A percentile compares a stretch with the other conserved stretches of the same genome.
Evolutionary conservation across 2,797 vertebrate species (phyloP).

Genomic region (Thaleichthys pacificus): DNA sequence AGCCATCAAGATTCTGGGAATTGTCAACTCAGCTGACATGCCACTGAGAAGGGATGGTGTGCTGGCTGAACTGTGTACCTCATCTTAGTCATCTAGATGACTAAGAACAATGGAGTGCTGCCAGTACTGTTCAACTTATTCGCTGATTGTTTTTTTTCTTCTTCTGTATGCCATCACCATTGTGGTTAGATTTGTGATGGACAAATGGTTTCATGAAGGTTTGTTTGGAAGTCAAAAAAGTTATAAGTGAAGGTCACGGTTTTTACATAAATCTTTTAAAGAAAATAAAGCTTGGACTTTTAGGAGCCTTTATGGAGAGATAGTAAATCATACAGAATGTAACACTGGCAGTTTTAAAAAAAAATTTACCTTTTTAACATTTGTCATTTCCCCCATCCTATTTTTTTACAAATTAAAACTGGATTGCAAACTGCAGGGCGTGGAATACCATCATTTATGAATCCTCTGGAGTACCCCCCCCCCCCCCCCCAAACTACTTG

Average conservation of each 20-base stretch:
- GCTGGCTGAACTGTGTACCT: neutral
- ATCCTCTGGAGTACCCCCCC: too few relatives aligned
- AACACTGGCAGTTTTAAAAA: conserved; percentile 7
- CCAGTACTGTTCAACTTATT: neutral
- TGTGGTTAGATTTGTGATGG: neutral
- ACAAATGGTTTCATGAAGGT: neutral
- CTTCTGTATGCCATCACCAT: neutral
- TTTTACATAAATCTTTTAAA: neutral
- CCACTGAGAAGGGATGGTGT: too few relatives aligned
- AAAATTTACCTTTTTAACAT: neutral
- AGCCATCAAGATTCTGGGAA: too few relatives aligned
- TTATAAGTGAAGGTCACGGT: too few relatives aligned
- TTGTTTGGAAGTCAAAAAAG: neutral
- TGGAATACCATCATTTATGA: neutral
- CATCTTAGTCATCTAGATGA: neutral
- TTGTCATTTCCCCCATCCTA: neutral
- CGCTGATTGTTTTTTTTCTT: too few relatives aligned
- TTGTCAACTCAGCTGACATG: too few relatives aligned
- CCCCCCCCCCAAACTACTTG: too few relatives aligned
- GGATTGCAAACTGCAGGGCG: neutral
- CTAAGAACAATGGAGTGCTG: neutral
- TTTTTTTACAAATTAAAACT: neutral
- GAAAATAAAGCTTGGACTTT: neutral
- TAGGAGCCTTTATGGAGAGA: neutral
- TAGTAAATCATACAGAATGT: neutral